Conservation (phyloP, 2,797 vertebrate species). For the Erpetoichthys calabaricus region DNA sequence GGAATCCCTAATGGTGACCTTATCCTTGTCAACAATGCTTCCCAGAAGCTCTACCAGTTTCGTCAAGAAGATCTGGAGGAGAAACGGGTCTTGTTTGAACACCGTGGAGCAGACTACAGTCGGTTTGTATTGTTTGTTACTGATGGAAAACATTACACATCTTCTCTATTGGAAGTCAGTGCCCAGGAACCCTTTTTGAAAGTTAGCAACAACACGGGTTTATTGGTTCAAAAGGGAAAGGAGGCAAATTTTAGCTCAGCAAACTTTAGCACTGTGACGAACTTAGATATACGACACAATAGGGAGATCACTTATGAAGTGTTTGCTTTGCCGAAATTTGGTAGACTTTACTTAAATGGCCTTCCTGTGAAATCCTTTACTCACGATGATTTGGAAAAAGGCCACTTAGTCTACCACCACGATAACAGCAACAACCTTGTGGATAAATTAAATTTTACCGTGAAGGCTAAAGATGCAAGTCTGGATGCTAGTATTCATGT, state of each 20-base stretch:
- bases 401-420: constrained; percentile 55
- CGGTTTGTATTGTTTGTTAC: constrained; percentile 79
- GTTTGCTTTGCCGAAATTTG: constrained; percentile 47
- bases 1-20: constrained; percentile 79
- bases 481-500: constrained; percentile 43
- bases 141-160: constrained; percentile 70
- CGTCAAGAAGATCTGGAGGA: constrained; percentile 62
- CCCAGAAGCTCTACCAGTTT: constrained; percentile 68
- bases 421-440: constrained; percentile 50
- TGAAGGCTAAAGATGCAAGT: constrained; percentile 44
- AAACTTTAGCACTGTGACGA: constrained; percentile 68
- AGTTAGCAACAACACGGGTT: constrained; percentile 60
- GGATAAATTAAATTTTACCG: constrained; percentile 58
- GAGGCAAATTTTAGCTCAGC: constrained; percentile 39
- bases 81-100: constrained; percentile 63
- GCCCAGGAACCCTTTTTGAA: constrained; percentile 64
- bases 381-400: constrained; percentile 50
- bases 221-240: constrained; percentile 68
- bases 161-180: constrained; percentile 66
- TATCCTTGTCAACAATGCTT: constrained; percentile 60
- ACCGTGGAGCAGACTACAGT: constrained; percentile 56
- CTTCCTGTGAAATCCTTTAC: constrained; percentile 49
- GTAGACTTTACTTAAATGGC: constrained; percentile 44
- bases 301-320: constrained; percentile 50
- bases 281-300: constrained; percentile 67